Conservation (phyloP, 2,113 vertebrate species). For the Phycodurus eques region DNA sequence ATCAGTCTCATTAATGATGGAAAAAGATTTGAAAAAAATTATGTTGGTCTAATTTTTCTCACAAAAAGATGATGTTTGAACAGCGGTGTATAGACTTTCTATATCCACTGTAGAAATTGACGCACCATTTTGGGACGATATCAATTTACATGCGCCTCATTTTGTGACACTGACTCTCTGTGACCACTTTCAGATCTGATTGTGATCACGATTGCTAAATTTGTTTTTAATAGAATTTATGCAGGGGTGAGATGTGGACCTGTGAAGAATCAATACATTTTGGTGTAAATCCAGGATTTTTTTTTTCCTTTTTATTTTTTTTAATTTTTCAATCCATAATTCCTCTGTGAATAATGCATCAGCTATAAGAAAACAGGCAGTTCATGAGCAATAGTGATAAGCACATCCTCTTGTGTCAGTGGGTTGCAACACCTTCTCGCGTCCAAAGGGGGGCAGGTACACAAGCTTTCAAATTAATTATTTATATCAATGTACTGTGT, state of each 20-base stretch:
- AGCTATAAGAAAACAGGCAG: not conserved
- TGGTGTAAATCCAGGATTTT: not conserved
- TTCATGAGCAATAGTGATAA: not conserved
- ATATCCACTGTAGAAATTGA: too few species aligned
- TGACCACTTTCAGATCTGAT: slow-evolving; percentile 5
- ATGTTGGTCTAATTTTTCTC: too few species aligned
- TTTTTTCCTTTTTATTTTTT: not conserved
- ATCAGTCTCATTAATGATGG: too few species aligned
- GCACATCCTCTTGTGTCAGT: not conserved
- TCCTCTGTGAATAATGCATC: not conserved
- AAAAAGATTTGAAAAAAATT: too few species aligned
- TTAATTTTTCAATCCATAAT: not conserved
- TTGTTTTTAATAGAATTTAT: not conserved
- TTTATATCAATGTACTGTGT: not conserved
- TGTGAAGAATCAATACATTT: not conserved
- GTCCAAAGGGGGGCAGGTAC: slow-evolving; percentile 29
- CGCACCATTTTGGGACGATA: too few species aligned
- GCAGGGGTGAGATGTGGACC: not conserved
- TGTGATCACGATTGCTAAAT: too few species aligned
- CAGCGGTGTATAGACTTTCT: too few species aligned
- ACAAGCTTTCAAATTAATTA: not conserved
- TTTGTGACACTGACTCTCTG: not conserved
- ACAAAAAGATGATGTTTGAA: too few species aligned
- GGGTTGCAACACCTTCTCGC: slow-evolving; percentile 4
- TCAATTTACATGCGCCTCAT: not conserved